These are phyloP conservation scores for Nasonia vitripennis DNA, from an alignment of 1,140 invertebrate species.

Conservation along the genomic window DNA sequence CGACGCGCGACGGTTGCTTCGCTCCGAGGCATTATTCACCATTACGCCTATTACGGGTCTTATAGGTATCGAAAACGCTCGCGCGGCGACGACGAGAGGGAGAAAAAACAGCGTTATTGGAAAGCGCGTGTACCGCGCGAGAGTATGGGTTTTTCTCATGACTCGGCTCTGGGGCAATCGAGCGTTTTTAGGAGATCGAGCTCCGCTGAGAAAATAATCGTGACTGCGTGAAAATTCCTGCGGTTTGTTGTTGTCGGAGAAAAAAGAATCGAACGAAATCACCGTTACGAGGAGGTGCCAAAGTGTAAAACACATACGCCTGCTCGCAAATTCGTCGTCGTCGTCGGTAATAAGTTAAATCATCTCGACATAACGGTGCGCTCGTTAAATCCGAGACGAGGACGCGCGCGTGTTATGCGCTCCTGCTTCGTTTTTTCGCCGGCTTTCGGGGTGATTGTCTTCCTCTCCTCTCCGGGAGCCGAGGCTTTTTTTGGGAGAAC, in stretches of 20 bases:
- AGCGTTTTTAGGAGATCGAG: not conserved
- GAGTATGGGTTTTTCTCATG: not conserved
- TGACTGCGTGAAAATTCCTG: not conserved
- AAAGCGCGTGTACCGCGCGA: not conserved
- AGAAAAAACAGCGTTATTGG: conserved; percentile 43
- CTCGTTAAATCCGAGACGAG: conserved; percentile 7
- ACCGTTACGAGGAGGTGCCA: not conserved
- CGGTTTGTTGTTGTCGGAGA: not conserved
- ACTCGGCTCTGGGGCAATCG: not conserved
- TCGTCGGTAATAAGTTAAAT: conserved; percentile 12
- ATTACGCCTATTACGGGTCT: conserved; percentile 46
- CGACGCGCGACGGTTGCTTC: not conserved
- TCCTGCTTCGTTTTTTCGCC: not conserved
- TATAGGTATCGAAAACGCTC: conserved; percentile 30
- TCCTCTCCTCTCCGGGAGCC: not conserved
- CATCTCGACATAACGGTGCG: not conserved
- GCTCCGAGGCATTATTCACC: conserved; percentile 41
- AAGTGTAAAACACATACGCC: not conserved
- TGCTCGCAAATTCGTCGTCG: not conserved
- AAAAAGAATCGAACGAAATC: not conserved
- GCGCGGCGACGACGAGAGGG: not conserved
- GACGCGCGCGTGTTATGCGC: not conserved
- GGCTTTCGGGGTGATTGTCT: not conserved
- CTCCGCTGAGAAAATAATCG: not conserved
- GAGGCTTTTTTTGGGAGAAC: not conserved